A percentile compares a stretch with the other conserved stretches of the same genome.
phyloP scores from a whole-genome alignment of 2,888 invertebrate genomes.

The Heliconius sara region DNA sequence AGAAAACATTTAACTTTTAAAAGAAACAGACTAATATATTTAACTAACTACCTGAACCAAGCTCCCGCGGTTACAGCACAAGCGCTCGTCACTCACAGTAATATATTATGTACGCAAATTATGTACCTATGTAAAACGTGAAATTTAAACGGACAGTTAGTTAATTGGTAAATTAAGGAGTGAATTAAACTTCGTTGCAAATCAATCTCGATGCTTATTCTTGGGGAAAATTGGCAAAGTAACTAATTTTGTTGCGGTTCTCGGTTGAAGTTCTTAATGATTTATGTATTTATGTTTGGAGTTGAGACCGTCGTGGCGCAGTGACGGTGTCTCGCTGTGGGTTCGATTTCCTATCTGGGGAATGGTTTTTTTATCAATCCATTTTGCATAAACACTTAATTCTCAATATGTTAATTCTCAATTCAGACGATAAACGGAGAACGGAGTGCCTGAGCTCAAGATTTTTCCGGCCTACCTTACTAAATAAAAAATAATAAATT shows the following conservation, averaged over 20 bases:
- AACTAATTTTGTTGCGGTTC: conserved; percentile 7
- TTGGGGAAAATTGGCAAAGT: conserved; percentile 26
- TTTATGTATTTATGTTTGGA: not conserved
- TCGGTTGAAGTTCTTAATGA: not conserved
- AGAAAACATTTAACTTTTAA: not conserved
- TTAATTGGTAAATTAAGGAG: conserved; percentile 51
- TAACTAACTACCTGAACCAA: conserved; percentile 36
- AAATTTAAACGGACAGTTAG: conserved; percentile 50
- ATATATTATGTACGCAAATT: conserved; percentile 11
- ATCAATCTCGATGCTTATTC: conserved; percentile 27
- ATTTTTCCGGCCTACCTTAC: not conserved
- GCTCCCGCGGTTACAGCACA: conserved; percentile 42
- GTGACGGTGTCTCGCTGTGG: not conserved
- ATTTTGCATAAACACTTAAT: no score
- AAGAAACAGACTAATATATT: conserved; percentile 21
- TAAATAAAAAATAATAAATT: not conserved
- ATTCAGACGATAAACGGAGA: no score
- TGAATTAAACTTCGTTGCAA: conserved; percentile 40
- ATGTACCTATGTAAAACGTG: conserved; percentile 20
- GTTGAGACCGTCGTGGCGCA: not conserved
- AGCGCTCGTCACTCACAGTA: conserved; percentile 40
- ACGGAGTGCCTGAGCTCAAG: no score
- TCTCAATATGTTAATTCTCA: no score
- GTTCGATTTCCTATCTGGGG: not conserved
- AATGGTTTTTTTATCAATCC: no score